These are phyloP conservation scores for Scomber japonicus DNA, from an alignment of 2,113 vertebrate species.

Conservation along the genomic window DNA sequence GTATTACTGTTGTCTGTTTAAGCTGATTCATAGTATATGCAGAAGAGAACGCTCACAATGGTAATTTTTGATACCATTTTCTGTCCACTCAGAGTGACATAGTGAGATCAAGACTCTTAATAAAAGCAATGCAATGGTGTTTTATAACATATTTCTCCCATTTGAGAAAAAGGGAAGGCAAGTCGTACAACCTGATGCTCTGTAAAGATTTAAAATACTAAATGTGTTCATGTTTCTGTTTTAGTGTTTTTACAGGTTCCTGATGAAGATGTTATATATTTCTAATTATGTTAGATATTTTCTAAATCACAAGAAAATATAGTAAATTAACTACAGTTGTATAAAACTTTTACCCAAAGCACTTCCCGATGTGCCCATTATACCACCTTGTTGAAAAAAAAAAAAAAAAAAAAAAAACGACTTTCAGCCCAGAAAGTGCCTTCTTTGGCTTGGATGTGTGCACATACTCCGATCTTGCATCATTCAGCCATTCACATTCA, in stretches of 20 bases:
- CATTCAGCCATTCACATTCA: too few species aligned
- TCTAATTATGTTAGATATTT: too few species aligned
- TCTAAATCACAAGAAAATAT: too few species aligned
- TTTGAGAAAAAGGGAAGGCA: not conserved
- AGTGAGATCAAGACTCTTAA: not conserved
- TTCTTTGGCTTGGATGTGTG: too few species aligned
- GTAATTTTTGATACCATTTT: slow-evolving; percentile 27
- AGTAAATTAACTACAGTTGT: too few species aligned
- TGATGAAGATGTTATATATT: too few species aligned
- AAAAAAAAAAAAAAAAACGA: too few species aligned
- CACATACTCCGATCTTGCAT: too few species aligned
- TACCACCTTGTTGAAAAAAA: too few species aligned
- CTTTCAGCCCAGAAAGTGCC: too few species aligned
- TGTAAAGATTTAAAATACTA: not conserved
- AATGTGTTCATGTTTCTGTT: not conserved
- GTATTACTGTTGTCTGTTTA: slow-evolving; percentile 14
- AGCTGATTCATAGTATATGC: not conserved
- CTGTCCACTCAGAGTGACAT: slow-evolving; percentile 12
- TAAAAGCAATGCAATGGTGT: not conserved
- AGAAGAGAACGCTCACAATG: not conserved
- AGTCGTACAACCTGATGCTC: not conserved
- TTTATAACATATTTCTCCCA: not conserved
- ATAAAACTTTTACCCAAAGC: not conserved
- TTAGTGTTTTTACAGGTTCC: not conserved
- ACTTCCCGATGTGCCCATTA: not conserved